Evolutionary conservation across 2,888 invertebrate genomes (phyloP).

Genomic region (Drosophila cyrtoloma): DNA sequence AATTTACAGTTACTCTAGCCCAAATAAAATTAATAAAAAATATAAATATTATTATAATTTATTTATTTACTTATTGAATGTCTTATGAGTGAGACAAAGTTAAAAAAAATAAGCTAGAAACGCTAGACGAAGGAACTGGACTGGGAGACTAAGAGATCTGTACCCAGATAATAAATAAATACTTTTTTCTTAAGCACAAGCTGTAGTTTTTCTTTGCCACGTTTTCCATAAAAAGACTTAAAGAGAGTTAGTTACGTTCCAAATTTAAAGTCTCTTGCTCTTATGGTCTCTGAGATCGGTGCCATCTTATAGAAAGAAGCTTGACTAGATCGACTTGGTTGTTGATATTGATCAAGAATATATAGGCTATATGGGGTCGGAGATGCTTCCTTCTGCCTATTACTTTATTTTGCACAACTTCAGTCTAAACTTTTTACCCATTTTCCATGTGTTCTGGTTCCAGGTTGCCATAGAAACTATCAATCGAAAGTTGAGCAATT

Average conservation of each 20-base stretch:
- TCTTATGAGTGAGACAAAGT: neutral
- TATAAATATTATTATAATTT: neutral
- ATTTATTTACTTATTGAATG: neutral
- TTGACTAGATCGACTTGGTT: neutral
- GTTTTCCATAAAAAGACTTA: neutral
- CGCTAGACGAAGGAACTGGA: fast-evolving
- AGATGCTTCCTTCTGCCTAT: neutral
- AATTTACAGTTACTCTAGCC: neutral
- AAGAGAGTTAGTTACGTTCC: neutral
- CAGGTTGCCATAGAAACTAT: neutral
- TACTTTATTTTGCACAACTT: neutral
- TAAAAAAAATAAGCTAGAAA: neutral
- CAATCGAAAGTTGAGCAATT: neutral
- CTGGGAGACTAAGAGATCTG: neutral
- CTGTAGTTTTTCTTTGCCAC: neutral
- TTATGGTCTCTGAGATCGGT: neutral
- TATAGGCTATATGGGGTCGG: neutral
- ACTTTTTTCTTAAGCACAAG: neutral
- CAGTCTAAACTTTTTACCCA: neutral
- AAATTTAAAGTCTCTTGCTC: neutral
- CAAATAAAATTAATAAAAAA: too few species aligned
- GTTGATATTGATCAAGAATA: neutral
- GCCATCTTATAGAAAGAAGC: neutral
- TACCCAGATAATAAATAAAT: neutral
- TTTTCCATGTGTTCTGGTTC: neutral